Percentiles rank a stretch among this genome's conserved stretches.
phyloP scores from a whole-genome alignment of 2,797 vertebrate species.

The Pseudocheirus occidentalis region DNA sequence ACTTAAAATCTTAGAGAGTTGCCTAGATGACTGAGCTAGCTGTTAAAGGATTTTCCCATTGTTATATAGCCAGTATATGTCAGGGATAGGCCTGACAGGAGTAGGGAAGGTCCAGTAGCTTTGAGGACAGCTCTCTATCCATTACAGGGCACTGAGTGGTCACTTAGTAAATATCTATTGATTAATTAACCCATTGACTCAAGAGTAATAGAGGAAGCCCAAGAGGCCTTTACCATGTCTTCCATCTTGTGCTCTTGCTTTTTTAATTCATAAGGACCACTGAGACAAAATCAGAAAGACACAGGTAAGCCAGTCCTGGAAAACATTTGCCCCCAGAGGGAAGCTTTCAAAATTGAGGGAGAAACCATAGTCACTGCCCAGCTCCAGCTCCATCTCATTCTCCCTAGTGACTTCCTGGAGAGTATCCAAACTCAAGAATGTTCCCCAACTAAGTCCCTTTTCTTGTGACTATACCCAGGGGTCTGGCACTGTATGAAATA shows the following conservation, averaged over 20 bases:
- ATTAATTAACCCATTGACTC: background rate
- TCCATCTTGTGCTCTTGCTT: background rate
- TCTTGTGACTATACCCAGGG: background rate
- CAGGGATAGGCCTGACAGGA: background rate
- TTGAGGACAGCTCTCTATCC: background rate
- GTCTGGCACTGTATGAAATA: background rate
- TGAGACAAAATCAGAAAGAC: background rate
- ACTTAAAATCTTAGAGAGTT: background rate
- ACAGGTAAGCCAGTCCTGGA: background rate
- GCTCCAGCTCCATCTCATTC: background rate
- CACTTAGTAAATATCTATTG: background rate
- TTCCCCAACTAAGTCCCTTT: background rate
- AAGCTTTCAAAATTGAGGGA: background rate
- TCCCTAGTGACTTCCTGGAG: background rate
- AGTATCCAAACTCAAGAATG: background rate
- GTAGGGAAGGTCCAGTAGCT: background rate
- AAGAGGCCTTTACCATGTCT: background rate
- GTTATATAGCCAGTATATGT: background rate
- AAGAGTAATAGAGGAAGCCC: background rate
- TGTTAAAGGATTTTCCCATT: background rate
- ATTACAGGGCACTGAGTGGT: background rate
- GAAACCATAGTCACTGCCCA: background rate
- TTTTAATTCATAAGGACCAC: background rate
- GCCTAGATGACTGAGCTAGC: background rate
- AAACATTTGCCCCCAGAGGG: background rate